Base-by-base conservation (phyloP, 2,797 vertebrate genomes). In the Pterois miles region DNA sequence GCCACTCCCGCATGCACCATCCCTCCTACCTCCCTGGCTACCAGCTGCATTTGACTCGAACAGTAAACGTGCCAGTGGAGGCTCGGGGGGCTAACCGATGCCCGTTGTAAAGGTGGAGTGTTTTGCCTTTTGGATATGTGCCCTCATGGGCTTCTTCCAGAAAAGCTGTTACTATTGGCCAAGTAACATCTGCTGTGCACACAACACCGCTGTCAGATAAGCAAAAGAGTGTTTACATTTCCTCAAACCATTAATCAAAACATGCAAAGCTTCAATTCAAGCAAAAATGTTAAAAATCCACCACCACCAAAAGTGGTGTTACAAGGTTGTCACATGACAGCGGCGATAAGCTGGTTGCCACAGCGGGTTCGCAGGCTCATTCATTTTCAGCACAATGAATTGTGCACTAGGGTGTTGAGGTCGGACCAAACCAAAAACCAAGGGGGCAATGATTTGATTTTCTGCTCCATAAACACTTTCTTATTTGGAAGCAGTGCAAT, bases 381-480 rank as follows among this genome's bases (percentile, higher is more conserved):
- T 94, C 85, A 87, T 92, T 93, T 93, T 88, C 87, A 88, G 84
- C 84, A 80, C 79, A 82, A 88, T 88, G 86, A 92, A 92, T 74
- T 84, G 89, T 78, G 74, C 91, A 80, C 81, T 81, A 68, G 82
- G 79, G 91, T 88, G 88, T 90, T 85, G 85, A 89, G 86, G 90
- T 87, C 68, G 83, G 89, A 92, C 71, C 82, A 83, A 85, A 86
- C 85, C 71, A 86, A 93, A 71, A 93, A 93, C 80, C 87, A 88
- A 83, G 76, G 85, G 88, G 86, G 74, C 88, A 89, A 72, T 91
- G 85, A 94, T 93, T 94, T 93, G 87, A 94, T 95, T 94, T 95
- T 93, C 93, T 94, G 93, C 90, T 91, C 88, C 89, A 92, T 94
- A 94, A 94, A 93, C 89, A 94, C 91, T 92, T 92, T 92, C 74